Evolutionary conservation across 2,797 vertebrate species (phyloP).

Genomic region (Todus mexicanus): DNA sequence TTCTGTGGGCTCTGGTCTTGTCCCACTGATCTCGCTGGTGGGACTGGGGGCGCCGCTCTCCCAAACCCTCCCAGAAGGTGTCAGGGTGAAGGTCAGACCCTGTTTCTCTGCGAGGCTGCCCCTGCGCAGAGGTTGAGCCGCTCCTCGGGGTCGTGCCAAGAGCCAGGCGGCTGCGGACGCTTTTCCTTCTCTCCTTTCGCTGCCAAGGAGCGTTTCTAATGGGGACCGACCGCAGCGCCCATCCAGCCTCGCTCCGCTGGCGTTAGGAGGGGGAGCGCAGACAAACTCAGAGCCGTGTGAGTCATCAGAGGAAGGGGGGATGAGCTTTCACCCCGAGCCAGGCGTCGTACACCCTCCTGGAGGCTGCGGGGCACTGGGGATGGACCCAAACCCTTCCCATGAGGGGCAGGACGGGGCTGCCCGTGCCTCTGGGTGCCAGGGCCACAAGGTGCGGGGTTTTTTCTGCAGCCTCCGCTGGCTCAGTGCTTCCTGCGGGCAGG

Average conservation of each 20-base stretch:
- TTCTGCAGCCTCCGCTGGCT: not conserved
- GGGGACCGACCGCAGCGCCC: not conserved
- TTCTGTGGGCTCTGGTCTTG: not conserved
- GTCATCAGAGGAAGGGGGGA: not conserved
- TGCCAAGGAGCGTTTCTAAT: not conserved
- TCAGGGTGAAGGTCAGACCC: not conserved
- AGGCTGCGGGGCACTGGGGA: not conserved
- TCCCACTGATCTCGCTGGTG: fast-evolving
- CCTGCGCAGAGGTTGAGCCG: not conserved
- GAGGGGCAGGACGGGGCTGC: not conserved
- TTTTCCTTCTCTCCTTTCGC: not conserved
- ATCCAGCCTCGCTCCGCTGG: not conserved
- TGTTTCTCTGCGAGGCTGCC: not conserved
- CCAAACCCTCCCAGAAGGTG: not conserved
- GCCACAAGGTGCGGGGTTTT: not conserved
- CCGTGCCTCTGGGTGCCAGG: not conserved
- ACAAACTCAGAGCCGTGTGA: not conserved
- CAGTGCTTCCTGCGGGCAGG: not conserved
- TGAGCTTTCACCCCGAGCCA: not conserved
- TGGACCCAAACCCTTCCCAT: not conserved
- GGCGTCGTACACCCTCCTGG: not conserved
- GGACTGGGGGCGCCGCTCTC: not conserved
- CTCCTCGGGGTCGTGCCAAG: not conserved
- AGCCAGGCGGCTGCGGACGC: not conserved
- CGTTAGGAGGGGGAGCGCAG: not conserved